These are phyloP conservation scores for Magallana gigas DNA, from an alignment of 1,140 invertebrate species.

Conservation along the genomic window DNA sequence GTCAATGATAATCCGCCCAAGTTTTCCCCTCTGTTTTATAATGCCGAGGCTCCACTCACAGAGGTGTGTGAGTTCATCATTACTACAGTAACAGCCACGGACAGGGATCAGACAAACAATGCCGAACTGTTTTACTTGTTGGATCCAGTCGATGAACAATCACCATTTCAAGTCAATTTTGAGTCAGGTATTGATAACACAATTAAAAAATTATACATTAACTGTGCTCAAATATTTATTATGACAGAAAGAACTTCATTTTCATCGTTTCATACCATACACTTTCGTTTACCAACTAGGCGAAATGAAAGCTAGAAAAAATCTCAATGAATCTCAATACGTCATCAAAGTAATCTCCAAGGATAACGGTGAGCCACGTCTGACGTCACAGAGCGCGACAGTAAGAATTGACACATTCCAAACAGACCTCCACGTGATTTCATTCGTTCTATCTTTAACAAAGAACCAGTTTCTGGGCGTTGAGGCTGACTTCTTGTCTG, in stretches of 20 bases:
- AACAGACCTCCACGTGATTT: constrained; percentile 58
- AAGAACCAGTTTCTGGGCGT: constrained; percentile 49
- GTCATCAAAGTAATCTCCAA: constrained; percentile 53
- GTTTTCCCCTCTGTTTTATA: constrained; percentile 65
- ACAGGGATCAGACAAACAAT: constrained; percentile 65
- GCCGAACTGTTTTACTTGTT: constrained; percentile 65
- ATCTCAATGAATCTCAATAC: constrained; percentile 54
- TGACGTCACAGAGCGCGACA: constrained; percentile 53
- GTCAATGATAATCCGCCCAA: constrained; percentile 59
- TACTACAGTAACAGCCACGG: constrained; percentile 64
- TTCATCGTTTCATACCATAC: not conserved
- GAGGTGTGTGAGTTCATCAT: constrained; percentile 61
- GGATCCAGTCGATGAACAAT: constrained; percentile 53
- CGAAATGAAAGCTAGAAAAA: constrained; percentile 55
- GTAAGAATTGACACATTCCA: constrained; percentile 65
- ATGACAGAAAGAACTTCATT: not conserved
- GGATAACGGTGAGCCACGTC: constrained; percentile 61
- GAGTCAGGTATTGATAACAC: not conserved
- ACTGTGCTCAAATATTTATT: not conserved
- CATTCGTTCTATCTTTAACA: constrained; percentile 62
- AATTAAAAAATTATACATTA: not conserved
- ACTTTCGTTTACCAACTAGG: constrained; percentile 46
- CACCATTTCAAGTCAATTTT: not conserved
- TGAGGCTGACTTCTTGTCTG: constrained; percentile 55
- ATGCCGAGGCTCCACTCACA: constrained; percentile 65